Percentiles rank a stretch among this genome's conserved stretches.
phyloP scores from a whole-genome alignment of 2,888 invertebrate genomes.

The Torymus aiolomorphi region DNA sequence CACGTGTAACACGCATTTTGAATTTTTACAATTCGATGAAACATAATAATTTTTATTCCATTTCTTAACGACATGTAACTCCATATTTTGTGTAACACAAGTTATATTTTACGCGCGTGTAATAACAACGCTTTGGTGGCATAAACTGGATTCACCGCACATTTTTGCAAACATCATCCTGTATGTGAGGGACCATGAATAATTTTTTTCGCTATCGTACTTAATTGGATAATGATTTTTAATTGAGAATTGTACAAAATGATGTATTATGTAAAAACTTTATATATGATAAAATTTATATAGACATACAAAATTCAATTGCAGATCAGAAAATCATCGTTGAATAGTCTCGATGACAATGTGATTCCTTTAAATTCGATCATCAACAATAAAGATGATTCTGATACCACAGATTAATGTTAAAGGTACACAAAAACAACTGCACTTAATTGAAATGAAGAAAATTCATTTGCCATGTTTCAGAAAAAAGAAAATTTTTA shows the following conservation, averaged over 20 bases:
- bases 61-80: not conserved
- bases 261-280: not conserved
- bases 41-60: not conserved
- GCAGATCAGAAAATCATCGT: conserved; percentile 70
- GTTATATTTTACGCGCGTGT: conserved; percentile 35
- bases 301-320: conserved; percentile 58
- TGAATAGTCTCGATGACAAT: conserved; percentile 70
- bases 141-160: conserved; percentile 42
- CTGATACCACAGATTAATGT: conserved; percentile 65
- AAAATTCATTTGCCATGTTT: conserved; percentile 27
- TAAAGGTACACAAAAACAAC: conserved; percentile 67
- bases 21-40: conserved; percentile 3
- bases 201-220: no score
- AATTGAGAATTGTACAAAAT: not conserved
- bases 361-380: conserved; percentile 72
- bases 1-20: no score
- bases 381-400: conserved; percentile 68
- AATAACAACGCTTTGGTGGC: conserved; percentile 51
- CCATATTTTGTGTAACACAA: conserved; percentile 25
- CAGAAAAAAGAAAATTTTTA: not conserved
- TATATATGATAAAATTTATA: conserved; percentile 1
- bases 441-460: not conserved
- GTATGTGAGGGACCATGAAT: not conserved
- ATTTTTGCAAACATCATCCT: conserved; percentile 31
- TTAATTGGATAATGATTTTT: not conserved